A percentile compares a stretch with the other conserved stretches of the same genome.
Evolutionary conservation across 2,797 vertebrate species (phyloP).

Genomic region (Leptatherina wallacei): DNA sequence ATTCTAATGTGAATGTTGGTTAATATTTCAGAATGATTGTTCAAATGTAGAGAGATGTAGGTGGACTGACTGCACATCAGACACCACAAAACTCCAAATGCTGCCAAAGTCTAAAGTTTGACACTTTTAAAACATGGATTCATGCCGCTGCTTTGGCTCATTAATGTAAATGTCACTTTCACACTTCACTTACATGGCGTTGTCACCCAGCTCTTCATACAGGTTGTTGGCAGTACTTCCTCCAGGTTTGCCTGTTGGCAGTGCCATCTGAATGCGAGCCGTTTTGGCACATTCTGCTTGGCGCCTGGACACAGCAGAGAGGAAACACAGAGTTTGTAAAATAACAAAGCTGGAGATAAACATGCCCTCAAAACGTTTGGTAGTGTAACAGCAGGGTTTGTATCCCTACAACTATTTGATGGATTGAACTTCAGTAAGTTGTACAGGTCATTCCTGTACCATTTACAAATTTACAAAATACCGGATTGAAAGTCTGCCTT

Average conservation of each 20-base stretch:
- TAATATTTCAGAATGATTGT: neutral
- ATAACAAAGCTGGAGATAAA: conserved; percentile 24
- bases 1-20: neutral
- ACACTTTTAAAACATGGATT: conserved; percentile 36
- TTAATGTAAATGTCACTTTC: conserved; percentile 47
- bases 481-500: no score
- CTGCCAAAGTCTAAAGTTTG: conserved; percentile 34
- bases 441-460: neutral
- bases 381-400: neutral
- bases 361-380: neutral
- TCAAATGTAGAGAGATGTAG: conserved; percentile 8
- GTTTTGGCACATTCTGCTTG: conserved; percentile 98
- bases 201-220: conserved; percentile 96
- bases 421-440: neutral
- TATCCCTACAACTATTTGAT: neutral
- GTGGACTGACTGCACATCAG: conserved; percentile 2
- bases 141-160: conserved; percentile 45
- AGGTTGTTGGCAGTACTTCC: conserved; percentile 89
- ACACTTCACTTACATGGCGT: conserved; percentile 91
- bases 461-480: neutral
- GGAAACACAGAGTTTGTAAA: conserved; percentile 25
- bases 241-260: conserved; percentile 91
- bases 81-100: conserved; percentile 28
- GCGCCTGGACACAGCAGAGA: conserved; percentile 81
- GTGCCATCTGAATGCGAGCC: conserved; percentile 93